Percentiles rank a stretch among this genome's conserved stretches.
These are phyloP conservation scores for Phymastichus coffea DNA, from an alignment of 1,140 invertebrate species.

Conservation along the genomic window DNA sequence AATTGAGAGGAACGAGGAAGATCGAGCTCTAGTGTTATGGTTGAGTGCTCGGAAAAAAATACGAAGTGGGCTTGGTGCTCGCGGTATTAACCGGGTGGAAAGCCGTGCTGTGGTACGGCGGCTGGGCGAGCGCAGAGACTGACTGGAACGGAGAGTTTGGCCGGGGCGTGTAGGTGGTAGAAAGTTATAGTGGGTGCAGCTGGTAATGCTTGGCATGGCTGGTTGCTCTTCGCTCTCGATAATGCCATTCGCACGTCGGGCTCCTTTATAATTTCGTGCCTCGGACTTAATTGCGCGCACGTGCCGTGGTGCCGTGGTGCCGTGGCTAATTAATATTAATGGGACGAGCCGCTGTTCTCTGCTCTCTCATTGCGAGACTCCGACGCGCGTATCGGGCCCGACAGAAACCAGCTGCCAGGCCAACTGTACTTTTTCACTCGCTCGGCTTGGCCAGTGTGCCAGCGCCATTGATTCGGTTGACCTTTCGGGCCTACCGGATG, in stretches of 20 bases:
- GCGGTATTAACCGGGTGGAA: no score
- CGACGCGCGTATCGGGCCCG: neutral
- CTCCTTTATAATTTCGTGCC: neutral
- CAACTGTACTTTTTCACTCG: slow-evolving; percentile 16
- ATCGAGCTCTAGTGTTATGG: no score
- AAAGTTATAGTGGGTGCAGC: no score
- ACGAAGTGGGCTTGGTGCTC: no score
- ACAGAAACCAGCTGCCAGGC: neutral
- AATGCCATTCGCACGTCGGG: neutral
- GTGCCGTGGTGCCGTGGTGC: neutral
- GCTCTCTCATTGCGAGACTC: neutral
- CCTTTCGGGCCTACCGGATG: neutral
- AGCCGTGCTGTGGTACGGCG: no score
- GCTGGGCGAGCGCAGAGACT: no score
- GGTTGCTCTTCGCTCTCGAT: neutral
- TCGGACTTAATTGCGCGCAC: neutral
- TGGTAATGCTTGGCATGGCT: no score
- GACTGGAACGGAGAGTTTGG: no score
- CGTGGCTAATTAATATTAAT: neutral
- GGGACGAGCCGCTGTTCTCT: no score
- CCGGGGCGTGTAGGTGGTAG: no score
- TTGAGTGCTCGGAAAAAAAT: no score
- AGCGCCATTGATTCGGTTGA: neutral
- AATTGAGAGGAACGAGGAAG: no score
- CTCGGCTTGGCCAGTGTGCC: slow-evolving; percentile 1